phyloP scores from a whole-genome alignment of 2,113 vertebrate genomes.

The Colius striatus region DNA sequence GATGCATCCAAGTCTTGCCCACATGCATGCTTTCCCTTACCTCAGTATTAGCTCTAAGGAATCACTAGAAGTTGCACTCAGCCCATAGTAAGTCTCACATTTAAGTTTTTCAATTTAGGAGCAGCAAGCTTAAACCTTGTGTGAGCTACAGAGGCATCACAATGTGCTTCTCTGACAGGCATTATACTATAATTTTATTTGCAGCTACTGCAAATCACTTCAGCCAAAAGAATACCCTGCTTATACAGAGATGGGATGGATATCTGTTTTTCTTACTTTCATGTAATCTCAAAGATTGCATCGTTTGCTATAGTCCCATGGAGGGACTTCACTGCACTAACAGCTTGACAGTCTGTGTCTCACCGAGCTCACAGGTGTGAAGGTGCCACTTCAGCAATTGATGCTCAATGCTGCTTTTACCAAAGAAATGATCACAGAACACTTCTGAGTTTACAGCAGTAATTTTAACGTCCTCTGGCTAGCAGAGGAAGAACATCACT shows the following conservation, averaged over 20 bases:
- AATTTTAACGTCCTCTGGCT: not conserved
- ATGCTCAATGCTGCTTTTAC: not conserved
- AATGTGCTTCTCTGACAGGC: not conserved
- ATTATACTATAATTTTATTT: not conserved
- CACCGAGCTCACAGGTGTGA: not conserved
- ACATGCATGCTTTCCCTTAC: not conserved
- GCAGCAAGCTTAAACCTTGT: not conserved
- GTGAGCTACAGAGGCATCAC: not conserved
- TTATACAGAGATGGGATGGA: not conserved
- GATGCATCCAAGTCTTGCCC: not conserved
- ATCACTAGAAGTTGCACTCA: not conserved
- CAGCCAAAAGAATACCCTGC: not conserved
- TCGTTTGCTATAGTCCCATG: fast-evolving
- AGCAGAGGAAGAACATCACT: not conserved
- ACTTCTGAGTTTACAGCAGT: not conserved
- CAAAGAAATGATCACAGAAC: not conserved
- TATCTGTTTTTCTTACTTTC: not conserved
- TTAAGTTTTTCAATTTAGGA: not conserved
- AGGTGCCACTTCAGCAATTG: not conserved
- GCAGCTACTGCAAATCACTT: not conserved
- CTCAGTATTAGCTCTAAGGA: not conserved
- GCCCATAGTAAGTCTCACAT: not conserved
- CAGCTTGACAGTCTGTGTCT: not conserved
- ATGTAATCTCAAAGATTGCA: not conserved
- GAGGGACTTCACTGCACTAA: not conserved